phyloP scores from a whole-genome alignment of 1,140 invertebrate genomes.

The Cecropterus lyciades region DNA sequence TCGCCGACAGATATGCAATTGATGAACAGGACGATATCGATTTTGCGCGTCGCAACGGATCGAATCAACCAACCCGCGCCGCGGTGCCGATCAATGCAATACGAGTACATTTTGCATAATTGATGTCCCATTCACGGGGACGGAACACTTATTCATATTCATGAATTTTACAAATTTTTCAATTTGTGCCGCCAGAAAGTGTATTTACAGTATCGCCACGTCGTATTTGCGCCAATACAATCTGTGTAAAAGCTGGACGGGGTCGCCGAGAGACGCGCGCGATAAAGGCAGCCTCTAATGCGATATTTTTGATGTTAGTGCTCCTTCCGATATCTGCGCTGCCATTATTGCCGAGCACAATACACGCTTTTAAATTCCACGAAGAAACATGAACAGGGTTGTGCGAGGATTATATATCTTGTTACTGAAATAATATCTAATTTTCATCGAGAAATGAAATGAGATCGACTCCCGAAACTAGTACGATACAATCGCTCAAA shows the following conservation, averaged over 20 bases:
- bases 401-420: conserved; percentile 27
- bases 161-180: conserved; percentile 82
- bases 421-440: conserved; percentile 42
- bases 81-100: conserved; percentile 66
- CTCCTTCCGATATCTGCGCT: conserved; percentile 49
- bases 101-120: conserved; percentile 79
- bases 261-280: conserved; percentile 44
- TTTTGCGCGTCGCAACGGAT: conserved; percentile 52
- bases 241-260: conserved; percentile 71
- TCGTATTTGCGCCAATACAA: conserved; percentile 73
- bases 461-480: conserved; percentile 57
- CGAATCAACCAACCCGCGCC: conserved; percentile 53
- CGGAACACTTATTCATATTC: conserved; percentile 81
- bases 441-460: conserved; percentile 62
- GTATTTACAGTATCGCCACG: conserved; percentile 72
- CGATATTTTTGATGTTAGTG: conserved; percentile 65
- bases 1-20: conserved; percentile 30
- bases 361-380: conserved; percentile 47
- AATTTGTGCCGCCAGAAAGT: conserved; percentile 74
- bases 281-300: conserved; percentile 66
- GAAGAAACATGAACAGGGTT: conserved; percentile 30
- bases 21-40: conserved; percentile 56
- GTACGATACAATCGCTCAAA: conserved; percentile 65
- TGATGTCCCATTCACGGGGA: conserved; percentile 76
- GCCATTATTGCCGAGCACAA: conserved; percentile 53